These are phyloP conservation scores for Beaufortia kweichowensis DNA, from an alignment of 2,113 vertebrate species.

Conservation along the genomic window DNA sequence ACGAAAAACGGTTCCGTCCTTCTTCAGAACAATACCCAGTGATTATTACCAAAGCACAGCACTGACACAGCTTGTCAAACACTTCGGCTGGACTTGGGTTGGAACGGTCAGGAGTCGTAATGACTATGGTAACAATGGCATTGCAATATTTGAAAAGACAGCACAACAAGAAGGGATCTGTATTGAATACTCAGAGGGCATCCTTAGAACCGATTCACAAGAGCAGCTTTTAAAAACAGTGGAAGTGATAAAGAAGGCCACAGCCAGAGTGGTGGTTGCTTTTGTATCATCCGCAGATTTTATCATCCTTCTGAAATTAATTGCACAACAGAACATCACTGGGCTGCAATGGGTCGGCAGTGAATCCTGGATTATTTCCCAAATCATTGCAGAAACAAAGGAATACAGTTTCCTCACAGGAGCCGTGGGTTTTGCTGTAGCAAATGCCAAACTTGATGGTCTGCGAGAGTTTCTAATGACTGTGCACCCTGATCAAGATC, in stretches of 20 bases:
- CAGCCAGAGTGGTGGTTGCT: background rate
- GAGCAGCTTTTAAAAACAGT: slow-evolving; percentile 45
- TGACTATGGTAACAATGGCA: slow-evolving; percentile 63
- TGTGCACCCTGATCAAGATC: too few relatives aligned
- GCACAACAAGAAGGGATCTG: slow-evolving; percentile 53
- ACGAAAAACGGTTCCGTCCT: slow-evolving; percentile 53
- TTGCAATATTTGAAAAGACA: slow-evolving; percentile 54
- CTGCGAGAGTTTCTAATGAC: too few relatives aligned
- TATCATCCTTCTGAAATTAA: too few relatives aligned
- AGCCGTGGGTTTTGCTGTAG: too few relatives aligned
- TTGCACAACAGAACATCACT: too few relatives aligned
- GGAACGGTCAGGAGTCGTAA: slow-evolving; percentile 56
- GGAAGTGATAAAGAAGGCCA: slow-evolving; percentile 35
- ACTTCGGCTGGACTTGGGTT: slow-evolving; percentile 65
- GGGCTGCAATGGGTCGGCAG: too few relatives aligned
- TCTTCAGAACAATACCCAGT: slow-evolving; percentile 63
- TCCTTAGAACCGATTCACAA: slow-evolving; percentile 29
- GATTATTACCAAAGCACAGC: slow-evolving; percentile 63
- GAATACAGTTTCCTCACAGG: too few relatives aligned
- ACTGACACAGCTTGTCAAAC: slow-evolving; percentile 57
- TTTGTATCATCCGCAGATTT: too few relatives aligned
- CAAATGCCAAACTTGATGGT: too few relatives aligned
- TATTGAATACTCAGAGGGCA: slow-evolving; percentile 51
- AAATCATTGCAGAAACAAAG: too few relatives aligned
- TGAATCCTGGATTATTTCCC: too few relatives aligned